Evolutionary conservation across 2,113 vertebrate genomes (phyloP).

Genomic region (Lepisosteus osseus): DNA sequence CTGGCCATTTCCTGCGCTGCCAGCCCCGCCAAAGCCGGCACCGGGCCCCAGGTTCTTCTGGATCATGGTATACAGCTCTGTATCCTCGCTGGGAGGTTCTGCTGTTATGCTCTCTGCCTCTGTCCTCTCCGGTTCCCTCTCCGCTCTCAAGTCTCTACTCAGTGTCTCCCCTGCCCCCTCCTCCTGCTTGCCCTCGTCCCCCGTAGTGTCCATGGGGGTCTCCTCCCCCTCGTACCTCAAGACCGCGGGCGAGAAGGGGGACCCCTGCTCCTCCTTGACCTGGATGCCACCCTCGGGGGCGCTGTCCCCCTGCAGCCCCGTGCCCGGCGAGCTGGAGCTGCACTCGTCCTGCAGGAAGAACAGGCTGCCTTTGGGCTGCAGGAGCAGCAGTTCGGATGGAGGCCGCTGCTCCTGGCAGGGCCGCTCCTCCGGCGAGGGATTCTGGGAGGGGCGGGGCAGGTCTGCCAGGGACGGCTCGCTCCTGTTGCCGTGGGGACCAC

Average conservation of each 20-base stretch:
- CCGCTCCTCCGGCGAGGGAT: too few species aligned
- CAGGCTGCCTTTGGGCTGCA: too few species aligned
- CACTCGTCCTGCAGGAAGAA: too few species aligned
- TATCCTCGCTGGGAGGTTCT: background rate
- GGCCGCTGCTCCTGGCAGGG: background rate
- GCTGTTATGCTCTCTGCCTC: too few species aligned
- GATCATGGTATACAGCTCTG: slow-evolving; percentile 40
- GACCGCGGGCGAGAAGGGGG: slow-evolving; percentile 13
- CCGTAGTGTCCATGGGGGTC: slow-evolving; percentile 55
- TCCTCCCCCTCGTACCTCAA: slow-evolving; percentile 39
- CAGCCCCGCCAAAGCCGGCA: slow-evolving; percentile 20
- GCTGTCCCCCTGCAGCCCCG: background rate
- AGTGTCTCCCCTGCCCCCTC: background rate
- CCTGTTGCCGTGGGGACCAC: too few species aligned
- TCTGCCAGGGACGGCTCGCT: slow-evolving; percentile 25
- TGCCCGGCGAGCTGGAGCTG: background rate
- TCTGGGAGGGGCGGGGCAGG: slow-evolving; percentile 26
- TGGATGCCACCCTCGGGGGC: slow-evolving; percentile 5
- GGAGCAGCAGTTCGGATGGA: background rate
- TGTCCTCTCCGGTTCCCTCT: too few species aligned
- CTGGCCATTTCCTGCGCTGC: background rate
- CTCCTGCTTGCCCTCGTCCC: background rate
- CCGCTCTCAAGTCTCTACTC: too few species aligned
- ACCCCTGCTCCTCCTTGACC: slow-evolving; percentile 54
- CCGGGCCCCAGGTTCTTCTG: slow-evolving; percentile 11